A percentile compares a stretch with the other conserved stretches of the same genome.
Conservation (phyloP, 2,888 invertebrate species). For the Lithophane socia region DNA sequence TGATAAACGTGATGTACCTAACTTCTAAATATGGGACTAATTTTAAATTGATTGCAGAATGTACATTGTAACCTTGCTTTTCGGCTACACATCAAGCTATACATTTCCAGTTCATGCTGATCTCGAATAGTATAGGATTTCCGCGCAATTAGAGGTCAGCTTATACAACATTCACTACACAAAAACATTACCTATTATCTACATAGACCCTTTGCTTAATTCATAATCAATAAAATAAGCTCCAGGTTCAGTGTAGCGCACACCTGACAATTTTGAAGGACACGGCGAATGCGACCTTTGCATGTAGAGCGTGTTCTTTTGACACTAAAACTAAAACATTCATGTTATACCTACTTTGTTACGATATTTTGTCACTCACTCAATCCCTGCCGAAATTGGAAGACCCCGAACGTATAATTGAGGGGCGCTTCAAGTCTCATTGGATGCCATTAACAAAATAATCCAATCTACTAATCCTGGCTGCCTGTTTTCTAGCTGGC, state of each 20-base stretch:
- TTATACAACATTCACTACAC: not conserved
- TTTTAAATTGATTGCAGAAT: not conserved
- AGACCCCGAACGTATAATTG: not conserved
- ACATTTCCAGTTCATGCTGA: too few relatives aligned
- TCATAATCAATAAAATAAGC: not conserved
- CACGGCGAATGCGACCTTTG: not conserved
- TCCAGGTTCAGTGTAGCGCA: not conserved
- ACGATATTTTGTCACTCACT: too few relatives aligned
- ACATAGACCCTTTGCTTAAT: not conserved
- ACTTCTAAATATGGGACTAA: not conserved
- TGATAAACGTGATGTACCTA: not conserved
- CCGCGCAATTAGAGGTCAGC: too few relatives aligned
- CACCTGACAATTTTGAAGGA: not conserved
- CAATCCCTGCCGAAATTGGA: too few relatives aligned
- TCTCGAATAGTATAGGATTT: too few relatives aligned
- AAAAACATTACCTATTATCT: not conserved
- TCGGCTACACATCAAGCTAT: too few relatives aligned
- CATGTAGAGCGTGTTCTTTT: too few relatives aligned
- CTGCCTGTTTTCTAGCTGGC: not conserved
- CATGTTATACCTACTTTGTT: too few relatives aligned
- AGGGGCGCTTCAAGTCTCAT: too few relatives aligned
- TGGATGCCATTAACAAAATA: not conserved
- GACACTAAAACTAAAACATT: too few relatives aligned
- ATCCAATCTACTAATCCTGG: not conserved
- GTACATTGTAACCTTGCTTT: not conserved